Evolutionary conservation across 2,888 invertebrate genomes (phyloP).

Genomic region (Thalpophila matura): DNA sequence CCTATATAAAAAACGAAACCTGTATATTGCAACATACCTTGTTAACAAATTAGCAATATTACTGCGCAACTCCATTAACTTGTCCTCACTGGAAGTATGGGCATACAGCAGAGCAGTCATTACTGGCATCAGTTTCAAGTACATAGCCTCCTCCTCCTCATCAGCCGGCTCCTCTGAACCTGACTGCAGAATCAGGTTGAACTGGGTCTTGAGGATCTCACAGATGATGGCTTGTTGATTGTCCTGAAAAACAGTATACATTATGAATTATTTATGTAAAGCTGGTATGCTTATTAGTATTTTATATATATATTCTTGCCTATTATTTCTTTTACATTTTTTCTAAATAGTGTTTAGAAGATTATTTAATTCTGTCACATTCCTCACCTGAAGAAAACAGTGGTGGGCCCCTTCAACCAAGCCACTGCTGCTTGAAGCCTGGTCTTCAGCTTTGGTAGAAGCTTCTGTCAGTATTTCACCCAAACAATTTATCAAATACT

Average conservation of each 20-base stretch:
- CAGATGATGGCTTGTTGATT: conserved; percentile 92
- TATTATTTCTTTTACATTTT: too few species aligned
- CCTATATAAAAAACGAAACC: neutral
- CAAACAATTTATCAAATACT: conserved; percentile 92
- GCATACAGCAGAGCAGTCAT: conserved; percentile 93
- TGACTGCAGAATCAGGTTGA: conserved; percentile 93
- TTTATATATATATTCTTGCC: too few species aligned
- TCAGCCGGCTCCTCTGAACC: conserved; percentile 83
- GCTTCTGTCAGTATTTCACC: conserved; percentile 91
- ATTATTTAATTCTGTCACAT: neutral
- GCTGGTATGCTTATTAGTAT: neutral
- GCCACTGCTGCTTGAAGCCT: conserved; percentile 69
- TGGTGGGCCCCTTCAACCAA: conserved; percentile 65
- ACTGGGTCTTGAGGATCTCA: conserved; percentile 95
- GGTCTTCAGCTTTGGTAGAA: conserved; percentile 60
- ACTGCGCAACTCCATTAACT: conserved; percentile 93
- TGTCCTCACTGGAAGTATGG: conserved; percentile 89
- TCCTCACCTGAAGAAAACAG: conserved; percentile 75
- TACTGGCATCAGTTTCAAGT: conserved; percentile 93
- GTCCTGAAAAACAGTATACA: conserved; percentile 80
- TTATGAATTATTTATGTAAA: neutral
- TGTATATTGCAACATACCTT: conserved; percentile 73
- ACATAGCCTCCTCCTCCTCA: conserved; percentile 93
- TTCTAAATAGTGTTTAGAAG: neutral
- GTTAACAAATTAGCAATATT: conserved; percentile 96